Percentiles rank a stretch among this genome's conserved stretches.
Evolutionary conservation across 2,888 invertebrate genomes (phyloP).

Genomic region (Julus scandinavius): DNA sequence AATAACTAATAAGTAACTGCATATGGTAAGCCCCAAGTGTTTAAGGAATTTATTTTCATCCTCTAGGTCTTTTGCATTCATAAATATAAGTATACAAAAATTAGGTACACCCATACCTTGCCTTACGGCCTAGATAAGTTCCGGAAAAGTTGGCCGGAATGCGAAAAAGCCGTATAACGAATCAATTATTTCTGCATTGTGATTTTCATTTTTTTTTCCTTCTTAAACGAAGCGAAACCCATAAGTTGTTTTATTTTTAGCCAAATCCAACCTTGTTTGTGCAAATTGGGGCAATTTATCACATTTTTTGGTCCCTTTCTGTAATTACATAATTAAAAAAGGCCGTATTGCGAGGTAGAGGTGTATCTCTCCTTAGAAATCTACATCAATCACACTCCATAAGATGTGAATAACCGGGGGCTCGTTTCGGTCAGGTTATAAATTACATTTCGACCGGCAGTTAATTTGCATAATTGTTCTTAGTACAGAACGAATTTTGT

Average conservation of each 20-base stretch:
- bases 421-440: background rate
- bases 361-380: background rate
- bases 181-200: too few species aligned
- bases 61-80: background rate
- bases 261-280: too few species aligned
- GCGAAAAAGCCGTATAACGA: too few species aligned
- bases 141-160: too few species aligned
- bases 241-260: too few species aligned
- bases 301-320: too few species aligned
- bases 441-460: background rate
- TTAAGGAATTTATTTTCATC: background rate
- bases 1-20: background rate
- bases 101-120: background rate
- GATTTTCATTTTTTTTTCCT: too few species aligned
- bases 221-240: too few species aligned
- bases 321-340: too few species aligned
- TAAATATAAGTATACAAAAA: constrained; percentile 18
- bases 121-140: too few species aligned
- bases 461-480: background rate
- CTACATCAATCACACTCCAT: background rate
- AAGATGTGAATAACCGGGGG: background rate
- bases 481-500: background rate
- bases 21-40: background rate
- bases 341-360: too few species aligned
- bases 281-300: too few species aligned